phyloP scores from a whole-genome alignment of 2,888 invertebrate genomes.

The Thymelicus sylvestris region DNA sequence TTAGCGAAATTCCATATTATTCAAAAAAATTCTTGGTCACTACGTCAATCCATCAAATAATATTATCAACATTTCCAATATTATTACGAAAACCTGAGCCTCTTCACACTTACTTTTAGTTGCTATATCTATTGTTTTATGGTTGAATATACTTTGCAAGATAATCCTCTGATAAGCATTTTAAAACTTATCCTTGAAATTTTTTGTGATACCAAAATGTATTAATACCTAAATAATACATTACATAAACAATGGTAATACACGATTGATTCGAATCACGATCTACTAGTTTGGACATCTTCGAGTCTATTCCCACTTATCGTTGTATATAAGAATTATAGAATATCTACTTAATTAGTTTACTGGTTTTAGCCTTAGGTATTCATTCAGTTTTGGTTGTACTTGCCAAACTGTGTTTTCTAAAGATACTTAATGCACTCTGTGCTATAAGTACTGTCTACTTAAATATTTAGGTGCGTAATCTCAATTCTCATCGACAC shows the following conservation, averaged over 20 bases:
- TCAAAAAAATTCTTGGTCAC: not conserved
- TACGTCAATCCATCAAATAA: not conserved
- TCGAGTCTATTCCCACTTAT: not conserved
- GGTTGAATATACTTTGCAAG: not conserved
- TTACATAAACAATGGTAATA: not conserved
- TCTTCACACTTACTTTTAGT: not conserved
- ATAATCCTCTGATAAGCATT: conserved; percentile 1
- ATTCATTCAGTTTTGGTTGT: too few species aligned
- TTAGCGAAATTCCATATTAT: not conserved
- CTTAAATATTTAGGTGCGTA: too few species aligned
- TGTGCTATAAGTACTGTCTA: too few species aligned
- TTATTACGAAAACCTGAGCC: not conserved
- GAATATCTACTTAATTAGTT: too few species aligned
- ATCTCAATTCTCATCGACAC: too few species aligned
- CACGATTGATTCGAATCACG: not conserved
- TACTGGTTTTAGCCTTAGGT: too few species aligned
- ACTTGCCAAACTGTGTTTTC: too few species aligned
- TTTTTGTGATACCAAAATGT: conserved; percentile 1
- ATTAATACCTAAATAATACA: not conserved
- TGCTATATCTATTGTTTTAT: not conserved
- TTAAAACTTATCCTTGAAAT: not conserved
- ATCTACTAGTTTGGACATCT: not conserved
- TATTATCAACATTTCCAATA: not conserved
- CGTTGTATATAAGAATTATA: too few species aligned
- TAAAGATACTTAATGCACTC: too few species aligned